Evolutionary conservation across 1,140 invertebrate genomes (phyloP), one percentile per base, ranked within the genome.

Genomic region (Ptiloglossa arizonensis): DNA sequence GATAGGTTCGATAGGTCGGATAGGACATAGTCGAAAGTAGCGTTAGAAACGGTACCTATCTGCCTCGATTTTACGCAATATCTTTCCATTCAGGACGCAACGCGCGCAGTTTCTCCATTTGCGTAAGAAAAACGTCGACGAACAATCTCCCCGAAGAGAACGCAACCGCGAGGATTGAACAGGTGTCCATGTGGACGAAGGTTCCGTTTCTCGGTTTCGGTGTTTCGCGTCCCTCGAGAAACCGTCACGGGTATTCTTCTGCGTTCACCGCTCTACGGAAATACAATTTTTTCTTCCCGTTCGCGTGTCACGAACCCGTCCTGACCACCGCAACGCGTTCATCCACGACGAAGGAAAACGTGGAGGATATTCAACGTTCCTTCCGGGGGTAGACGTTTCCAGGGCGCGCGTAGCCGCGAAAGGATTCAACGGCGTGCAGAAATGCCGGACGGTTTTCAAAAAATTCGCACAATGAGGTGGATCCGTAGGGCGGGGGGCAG

Each of bases 271-370:
- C 27, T 54, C 52, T 8, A 24, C 22, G 5, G 22, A 11, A 54
- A 54, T 54, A 27, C 52, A 27, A 46, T 46, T 70, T 57, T 57
- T 60, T 32, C 56, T 60, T 11, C 38, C 27, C 24, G 13, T 24
- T 29, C 6, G 19, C 29, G 29, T n/a, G n/a, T n/a, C n/a, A n/a
- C n/a, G 17, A 35, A 19, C 48, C 35, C 24, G 15, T 17, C 29
- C n/a, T 72, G 70, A 62, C 70, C 57, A 72, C 15, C 29, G 22
- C 17, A 29, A 41, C 41, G 13, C 24, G 24, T 63, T 27, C n/a
- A 29, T 19, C 27, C 5, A 2, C 0, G 29, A 19, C 2, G 56
- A 62, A 41, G 41, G 41, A 72, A 66, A 50, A 29, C 64, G 9
- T 46, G 44, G 2, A 4, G 1, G 63, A 68, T 57, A 54, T 66